phyloP scores from a whole-genome alignment of 1,140 invertebrate species.

The Anoplolepis gracilipes region DNA sequence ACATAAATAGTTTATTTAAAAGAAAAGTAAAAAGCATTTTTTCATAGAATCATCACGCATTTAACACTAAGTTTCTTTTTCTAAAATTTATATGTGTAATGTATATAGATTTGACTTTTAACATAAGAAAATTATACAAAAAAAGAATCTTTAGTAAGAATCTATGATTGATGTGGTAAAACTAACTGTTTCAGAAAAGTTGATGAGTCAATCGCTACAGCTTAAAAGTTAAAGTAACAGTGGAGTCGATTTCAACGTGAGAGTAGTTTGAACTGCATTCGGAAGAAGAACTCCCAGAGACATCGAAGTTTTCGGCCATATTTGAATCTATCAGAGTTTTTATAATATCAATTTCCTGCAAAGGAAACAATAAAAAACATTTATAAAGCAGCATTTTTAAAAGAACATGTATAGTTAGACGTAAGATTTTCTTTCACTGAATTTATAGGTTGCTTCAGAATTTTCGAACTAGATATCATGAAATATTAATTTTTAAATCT shows the following conservation, averaged over 20 bases:
- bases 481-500: background rate
- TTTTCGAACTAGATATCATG: background rate
- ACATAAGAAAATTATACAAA: too few relatives aligned
- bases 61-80: background rate
- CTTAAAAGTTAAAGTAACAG: too few relatives aligned
- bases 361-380: background rate
- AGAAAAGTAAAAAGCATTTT: background rate
- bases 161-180: too few relatives aligned
- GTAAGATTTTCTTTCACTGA: background rate
- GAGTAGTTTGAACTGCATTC: background rate
- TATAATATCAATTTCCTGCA: constrained; percentile 76
- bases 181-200: background rate
- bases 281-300: too few relatives aligned
- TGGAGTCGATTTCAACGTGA: background rate
- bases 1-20: background rate
- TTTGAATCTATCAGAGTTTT: constrained; percentile 72
- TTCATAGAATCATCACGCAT: background rate
- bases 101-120: too few relatives aligned
- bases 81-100: background rate
- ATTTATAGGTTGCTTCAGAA: background rate
- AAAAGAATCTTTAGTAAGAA: too few relatives aligned
- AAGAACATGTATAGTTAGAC: background rate
- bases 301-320: too few relatives aligned
- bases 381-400: background rate
- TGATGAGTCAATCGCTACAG: background rate